Base-by-base conservation (phyloP, 2,113 vertebrate genomes). In the Nycticorax nycticorax region DNA sequence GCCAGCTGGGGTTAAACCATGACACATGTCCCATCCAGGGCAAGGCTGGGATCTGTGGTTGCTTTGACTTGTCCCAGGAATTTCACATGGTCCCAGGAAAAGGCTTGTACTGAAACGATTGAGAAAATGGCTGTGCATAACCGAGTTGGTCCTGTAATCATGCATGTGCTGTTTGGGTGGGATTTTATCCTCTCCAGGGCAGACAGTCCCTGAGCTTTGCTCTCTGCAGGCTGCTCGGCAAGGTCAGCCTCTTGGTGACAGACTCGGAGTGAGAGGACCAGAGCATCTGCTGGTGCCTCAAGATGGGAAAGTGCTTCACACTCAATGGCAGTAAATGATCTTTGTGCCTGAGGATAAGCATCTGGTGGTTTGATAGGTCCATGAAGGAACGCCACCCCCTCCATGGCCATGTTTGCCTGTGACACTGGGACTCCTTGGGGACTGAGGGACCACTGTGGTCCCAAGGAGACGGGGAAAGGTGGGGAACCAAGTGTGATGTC, bases 391-490 rank as follows among this genome's bases (percentile, higher is more conserved):
- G 0, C 12, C 75, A 27, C 27, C 9, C n/a, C 27, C 10, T 52
- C 45, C 43, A 30, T 0, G 4, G 75, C 43, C 4, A 1, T 0
- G 0, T 17, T 17, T 48, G 37, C 50, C 78, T n/a, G 27, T n/a
- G 14, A 19, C 59, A 18, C 12, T 4, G 23, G 39, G 39, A n/a
- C 23, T 67, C 73, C 23, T 43, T 14, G 24, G 20, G 24, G 47
- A 15, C 64, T 3, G 3, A 50, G 5, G 63, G 59, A 37, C 27
- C 45, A 8, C 37, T 2, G 30, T 3, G 60, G 8, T 19, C 27
- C 35, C 64, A 48, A 23, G 21, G 41, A 87, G 20, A 8, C 9
- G 7, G n/a, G 23, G n/a, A 7, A 64, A 59, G n/a, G n/a, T 43
- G 8, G 33, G 37, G 53, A 27, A 73, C 30, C 37, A 28, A n/a